Conservation (phyloP, 2,888 invertebrate species). For the Argyresthia goedartella region DNA sequence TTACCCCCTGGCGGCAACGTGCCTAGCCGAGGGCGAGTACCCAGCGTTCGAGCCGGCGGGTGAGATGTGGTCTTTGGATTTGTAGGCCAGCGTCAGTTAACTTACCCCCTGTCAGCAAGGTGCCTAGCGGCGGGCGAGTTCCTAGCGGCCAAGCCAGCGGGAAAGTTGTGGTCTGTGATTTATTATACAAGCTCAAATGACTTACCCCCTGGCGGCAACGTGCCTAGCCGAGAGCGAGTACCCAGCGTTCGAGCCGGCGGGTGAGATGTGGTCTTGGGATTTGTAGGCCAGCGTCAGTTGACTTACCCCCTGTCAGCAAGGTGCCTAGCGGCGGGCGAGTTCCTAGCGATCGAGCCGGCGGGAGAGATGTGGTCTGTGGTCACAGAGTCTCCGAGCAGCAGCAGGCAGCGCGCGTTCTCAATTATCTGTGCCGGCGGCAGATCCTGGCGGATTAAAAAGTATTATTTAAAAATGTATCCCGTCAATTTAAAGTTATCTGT, state of each 20-base stretch:
- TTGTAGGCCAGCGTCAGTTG: not conserved
- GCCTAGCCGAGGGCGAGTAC: slow-evolving; percentile 98
- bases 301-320: slow-evolving; percentile 77
- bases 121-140: slow-evolving; percentile 68
- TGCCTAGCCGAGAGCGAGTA: slow-evolving; percentile 95
- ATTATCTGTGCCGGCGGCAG: slow-evolving; percentile 74
- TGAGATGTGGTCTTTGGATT: slow-evolving; percentile 72
- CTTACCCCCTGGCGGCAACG: slow-evolving; percentile 77
- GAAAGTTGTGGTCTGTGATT: too few species aligned
- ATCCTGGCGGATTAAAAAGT: slow-evolving; percentile 46
- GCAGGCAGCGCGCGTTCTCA: slow-evolving; percentile 81
- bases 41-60: slow-evolving; percentile 95
- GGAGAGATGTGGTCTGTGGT: slow-evolving; percentile 99
- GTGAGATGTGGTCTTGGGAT: slow-evolving; percentile 76
- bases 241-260: slow-evolving; percentile 95
- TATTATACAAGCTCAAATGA: not conserved
- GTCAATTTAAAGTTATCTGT: not conserved
- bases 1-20: slow-evolving; percentile 79
- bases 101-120: not conserved
- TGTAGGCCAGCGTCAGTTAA: not conserved
- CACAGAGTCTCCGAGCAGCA: slow-evolving; percentile 95
- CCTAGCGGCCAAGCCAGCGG: too few species aligned
- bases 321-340: slow-evolving; percentile 92
- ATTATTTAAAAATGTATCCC: not conserved
- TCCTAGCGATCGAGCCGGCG: slow-evolving; percentile 96